phyloP scores from a whole-genome alignment of 2,113 vertebrate genomes.

The Furnarius figulus region DNA sequence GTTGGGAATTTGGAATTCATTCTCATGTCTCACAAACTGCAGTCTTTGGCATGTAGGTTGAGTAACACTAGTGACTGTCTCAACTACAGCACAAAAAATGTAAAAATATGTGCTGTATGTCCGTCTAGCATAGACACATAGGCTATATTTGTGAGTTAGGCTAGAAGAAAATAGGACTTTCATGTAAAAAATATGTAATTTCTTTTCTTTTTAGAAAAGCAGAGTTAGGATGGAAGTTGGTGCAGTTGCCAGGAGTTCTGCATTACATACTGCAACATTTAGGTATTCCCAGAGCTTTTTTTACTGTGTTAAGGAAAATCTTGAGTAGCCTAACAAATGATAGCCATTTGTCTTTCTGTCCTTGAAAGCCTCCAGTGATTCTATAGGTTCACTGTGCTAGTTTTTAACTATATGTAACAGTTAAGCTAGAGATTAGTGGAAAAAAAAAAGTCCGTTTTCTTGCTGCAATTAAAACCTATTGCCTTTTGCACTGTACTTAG shows the following conservation, averaged over 20 bases:
- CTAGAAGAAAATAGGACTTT: neutral
- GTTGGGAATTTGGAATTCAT: neutral
- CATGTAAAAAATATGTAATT: rapidly evolving
- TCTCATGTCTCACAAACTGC: neutral
- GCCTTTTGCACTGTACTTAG: neutral
- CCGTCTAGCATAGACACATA: neutral
- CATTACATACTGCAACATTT: neutral
- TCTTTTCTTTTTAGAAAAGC: neutral
- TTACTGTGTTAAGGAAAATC: neutral
- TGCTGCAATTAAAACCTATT: neutral
- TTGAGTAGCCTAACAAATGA: neutral
- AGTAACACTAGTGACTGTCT: neutral
- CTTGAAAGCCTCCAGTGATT: neutral
- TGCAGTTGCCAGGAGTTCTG: neutral
- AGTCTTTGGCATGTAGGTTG: neutral
- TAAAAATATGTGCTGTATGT: neutral
- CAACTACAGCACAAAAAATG: neutral
- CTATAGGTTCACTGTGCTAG: neutral
- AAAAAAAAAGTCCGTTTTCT: neutral
- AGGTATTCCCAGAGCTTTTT: neutral
- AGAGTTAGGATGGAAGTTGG: neutral
- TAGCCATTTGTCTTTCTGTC: neutral
- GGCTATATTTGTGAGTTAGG: neutral
- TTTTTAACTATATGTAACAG: neutral
- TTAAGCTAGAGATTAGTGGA: neutral